Conservation (phyloP, 2,888 invertebrate species). For the Pachliopta kotzebuea region DNA sequence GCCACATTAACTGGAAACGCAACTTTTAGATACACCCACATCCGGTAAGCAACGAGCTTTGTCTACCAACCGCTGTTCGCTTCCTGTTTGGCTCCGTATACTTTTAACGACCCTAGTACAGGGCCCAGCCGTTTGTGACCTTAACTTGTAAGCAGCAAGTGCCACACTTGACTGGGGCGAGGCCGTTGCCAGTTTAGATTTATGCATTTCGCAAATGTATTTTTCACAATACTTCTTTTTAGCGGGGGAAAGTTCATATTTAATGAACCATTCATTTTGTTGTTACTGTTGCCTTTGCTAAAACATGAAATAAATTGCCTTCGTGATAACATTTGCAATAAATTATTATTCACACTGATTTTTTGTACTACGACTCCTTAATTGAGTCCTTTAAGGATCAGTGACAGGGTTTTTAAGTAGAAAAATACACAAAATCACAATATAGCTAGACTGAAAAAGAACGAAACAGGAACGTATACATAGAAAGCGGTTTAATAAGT, state of each 20-base stretch:
- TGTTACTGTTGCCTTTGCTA: slow-evolving; percentile 32
- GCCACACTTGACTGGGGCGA: slow-evolving; percentile 32
- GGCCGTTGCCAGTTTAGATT: slow-evolving; percentile 46
- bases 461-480: too few species aligned
- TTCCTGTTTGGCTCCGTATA: slow-evolving; percentile 46
- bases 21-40: slow-evolving; percentile 40
- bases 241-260: slow-evolving; percentile 45
- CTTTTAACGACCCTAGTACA: slow-evolving; percentile 50
- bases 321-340: neutral
- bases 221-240: slow-evolving; percentile 52
- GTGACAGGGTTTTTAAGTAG: too few species aligned
- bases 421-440: too few species aligned
- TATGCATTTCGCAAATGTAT: slow-evolving; percentile 63
- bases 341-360: neutral
- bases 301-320: slow-evolving; percentile 26
- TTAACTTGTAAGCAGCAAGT: slow-evolving; percentile 35
- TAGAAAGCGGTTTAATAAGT: too few species aligned
- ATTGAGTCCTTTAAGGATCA: too few species aligned
- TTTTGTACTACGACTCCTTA: too few species aligned
- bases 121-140: slow-evolving; percentile 33
- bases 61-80: slow-evolving; percentile 48
- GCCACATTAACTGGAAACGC: slow-evolving; percentile 30
- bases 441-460: too few species aligned
- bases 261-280: slow-evolving; percentile 56
- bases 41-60: slow-evolving; percentile 53